phyloP scores from a whole-genome alignment of 2,797 vertebrate genomes.

The Coluber constrictor region DNA sequence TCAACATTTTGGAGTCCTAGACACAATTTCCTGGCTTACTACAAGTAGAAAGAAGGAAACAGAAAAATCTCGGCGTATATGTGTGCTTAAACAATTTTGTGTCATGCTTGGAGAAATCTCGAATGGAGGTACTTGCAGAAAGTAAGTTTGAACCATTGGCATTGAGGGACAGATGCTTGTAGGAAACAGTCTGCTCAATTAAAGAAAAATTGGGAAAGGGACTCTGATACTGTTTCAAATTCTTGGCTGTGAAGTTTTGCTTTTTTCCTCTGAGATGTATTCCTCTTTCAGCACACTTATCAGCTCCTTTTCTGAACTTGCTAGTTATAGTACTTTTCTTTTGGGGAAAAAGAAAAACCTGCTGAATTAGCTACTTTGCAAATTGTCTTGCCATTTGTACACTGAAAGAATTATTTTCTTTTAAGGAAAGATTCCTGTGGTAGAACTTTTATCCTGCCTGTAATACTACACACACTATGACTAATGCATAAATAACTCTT shows the following conservation, averaged over 20 bases:
- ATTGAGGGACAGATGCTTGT: neutral
- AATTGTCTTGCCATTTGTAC: conserved; percentile 39
- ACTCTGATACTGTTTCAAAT: neutral
- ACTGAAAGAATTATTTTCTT: neutral
- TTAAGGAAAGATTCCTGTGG: neutral
- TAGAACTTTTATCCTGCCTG: conserved; percentile 9
- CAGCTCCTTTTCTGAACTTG: conserved; percentile 40
- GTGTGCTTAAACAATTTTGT: neutral
- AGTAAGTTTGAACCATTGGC: conserved; percentile 50
- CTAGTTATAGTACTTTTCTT: conserved; percentile 6
- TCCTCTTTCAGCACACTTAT: conserved; percentile 32
- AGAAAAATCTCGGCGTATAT: neutral
- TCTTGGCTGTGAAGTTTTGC: neutral
- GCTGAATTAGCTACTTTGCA: conserved; percentile 27
- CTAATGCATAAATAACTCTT: conserved; percentile 2
- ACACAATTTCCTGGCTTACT: conserved; percentile 68
- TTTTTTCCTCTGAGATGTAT: neutral
- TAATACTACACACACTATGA: neutral
- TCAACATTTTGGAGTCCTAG: conserved; percentile 63
- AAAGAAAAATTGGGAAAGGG: neutral
- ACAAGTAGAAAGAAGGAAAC: conserved; percentile 48
- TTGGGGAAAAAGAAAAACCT: neutral
- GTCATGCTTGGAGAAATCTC: neutral
- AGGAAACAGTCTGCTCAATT: neutral
- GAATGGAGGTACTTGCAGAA: conserved; percentile 10